phyloP scores from a whole-genome alignment of 2,888 invertebrate genomes.

The Chalcosyrphus nemorum region DNA sequence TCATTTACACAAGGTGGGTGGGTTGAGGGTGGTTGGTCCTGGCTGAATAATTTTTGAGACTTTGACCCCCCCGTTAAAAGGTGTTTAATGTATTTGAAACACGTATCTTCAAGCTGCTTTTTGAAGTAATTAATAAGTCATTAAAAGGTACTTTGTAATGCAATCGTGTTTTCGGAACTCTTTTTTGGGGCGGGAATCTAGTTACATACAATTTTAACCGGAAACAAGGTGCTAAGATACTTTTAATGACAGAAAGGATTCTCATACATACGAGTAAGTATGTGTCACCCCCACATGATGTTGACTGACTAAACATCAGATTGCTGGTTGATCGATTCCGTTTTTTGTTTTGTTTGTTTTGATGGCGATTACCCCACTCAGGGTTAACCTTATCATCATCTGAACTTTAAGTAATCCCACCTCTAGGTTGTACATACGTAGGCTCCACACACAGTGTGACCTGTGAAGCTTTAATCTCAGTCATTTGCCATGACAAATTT shows the following conservation, averaged over 20 bases:
- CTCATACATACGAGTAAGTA: neutral
- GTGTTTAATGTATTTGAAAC: constrained; percentile 26
- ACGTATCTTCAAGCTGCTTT: constrained; percentile 8
- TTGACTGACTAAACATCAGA: neutral
- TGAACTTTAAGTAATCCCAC: neutral
- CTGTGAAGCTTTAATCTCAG: constrained; percentile 5
- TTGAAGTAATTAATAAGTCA: constrained; percentile 29
- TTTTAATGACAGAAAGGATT: neutral
- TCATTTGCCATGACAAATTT: constrained; percentile 15
- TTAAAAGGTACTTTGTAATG: constrained; percentile 3
- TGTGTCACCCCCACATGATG: neutral
- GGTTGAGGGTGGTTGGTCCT: neutral
- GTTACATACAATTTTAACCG: neutral
- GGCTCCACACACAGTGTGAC: neutral
- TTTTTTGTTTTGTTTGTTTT: neutral
- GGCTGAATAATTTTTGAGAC: neutral
- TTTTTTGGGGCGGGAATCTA: neutral
- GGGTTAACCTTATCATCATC: neutral
- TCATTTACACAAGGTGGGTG: constrained; percentile 1
- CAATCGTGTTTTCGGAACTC: neutral
- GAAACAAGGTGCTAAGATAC: neutral
- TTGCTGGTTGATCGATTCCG: neutral
- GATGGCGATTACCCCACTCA: neutral
- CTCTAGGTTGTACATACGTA: neutral
- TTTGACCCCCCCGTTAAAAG: neutral